Percentiles rank a stretch among this genome's conserved stretches.
Conservation (phyloP, 2,113 vertebrate species). For the Tupaia tana region DNA sequence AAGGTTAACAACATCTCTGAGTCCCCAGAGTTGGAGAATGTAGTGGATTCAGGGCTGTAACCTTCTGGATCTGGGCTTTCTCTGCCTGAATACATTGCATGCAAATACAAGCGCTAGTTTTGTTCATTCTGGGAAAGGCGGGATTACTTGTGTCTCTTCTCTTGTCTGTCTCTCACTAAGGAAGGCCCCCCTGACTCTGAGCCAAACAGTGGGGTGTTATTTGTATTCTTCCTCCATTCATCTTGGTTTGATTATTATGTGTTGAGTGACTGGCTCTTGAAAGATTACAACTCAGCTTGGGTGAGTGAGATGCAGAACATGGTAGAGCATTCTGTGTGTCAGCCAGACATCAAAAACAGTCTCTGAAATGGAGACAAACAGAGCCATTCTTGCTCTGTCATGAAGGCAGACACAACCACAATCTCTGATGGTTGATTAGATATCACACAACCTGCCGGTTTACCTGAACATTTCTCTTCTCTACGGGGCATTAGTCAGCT, state of each 20-base stretch:
- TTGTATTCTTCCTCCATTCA: conserved; percentile 67
- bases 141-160: conserved; percentile 49
- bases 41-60: not conserved
- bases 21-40: not conserved
- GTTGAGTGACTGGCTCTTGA: conserved; percentile 71
- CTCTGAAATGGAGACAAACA: conserved; percentile 73
- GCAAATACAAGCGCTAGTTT: conserved; percentile 12
- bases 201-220: conserved; percentile 59
- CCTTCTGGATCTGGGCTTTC: not conserved
- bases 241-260: conserved; percentile 80
- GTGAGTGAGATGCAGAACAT: conserved; percentile 63
- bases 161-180: conserved; percentile 48
- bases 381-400: conserved; percentile 71
- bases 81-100: not conserved
- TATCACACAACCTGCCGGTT: not conserved
- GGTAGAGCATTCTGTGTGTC: conserved; percentile 52
- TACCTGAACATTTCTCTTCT: conserved; percentile 62
- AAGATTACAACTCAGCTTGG: conserved; percentile 80
- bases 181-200: conserved; percentile 43
- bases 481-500: conserved; percentile 26
- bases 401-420: conserved; percentile 34
- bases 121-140: conserved; percentile 44
- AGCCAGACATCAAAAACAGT: conserved; percentile 79
- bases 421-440: conserved; percentile 32
- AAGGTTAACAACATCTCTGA: not conserved